A percentile compares a stretch with the other conserved stretches of the same genome.
phyloP scores from a whole-genome alignment of 2,888 invertebrate genomes.

The Matsumyia berberina region DNA sequence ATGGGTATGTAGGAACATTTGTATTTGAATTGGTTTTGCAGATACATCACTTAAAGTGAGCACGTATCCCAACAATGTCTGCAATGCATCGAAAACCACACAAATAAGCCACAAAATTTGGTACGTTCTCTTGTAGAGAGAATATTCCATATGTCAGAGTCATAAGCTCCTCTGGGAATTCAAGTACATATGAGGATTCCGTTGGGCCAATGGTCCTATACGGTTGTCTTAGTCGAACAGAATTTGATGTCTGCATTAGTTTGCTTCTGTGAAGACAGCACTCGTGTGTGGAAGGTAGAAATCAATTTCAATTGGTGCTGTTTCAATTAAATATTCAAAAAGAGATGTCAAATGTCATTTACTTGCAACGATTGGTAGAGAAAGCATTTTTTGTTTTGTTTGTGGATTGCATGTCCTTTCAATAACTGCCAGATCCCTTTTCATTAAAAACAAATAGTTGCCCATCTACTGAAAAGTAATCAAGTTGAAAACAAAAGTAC shows the following conservation, averaged over 20 bases:
- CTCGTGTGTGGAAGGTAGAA: not conserved
- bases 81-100: constrained; percentile 9
- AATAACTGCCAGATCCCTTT: too few species aligned
- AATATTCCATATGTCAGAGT: constrained; percentile 9
- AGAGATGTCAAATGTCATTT: not conserved
- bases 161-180: not conserved
- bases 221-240: not conserved
- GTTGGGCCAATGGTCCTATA: not conserved
- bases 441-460: too few species aligned
- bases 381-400: too few species aligned
- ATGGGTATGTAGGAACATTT: not conserved
- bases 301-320: constrained; percentile 12
- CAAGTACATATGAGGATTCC: not conserved
- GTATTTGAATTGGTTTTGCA: not conserved
- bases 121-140: constrained; percentile 7
- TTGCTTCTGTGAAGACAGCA: constrained; percentile 2
- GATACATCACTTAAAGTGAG: constrained; percentile 14
- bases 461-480: too few species aligned
- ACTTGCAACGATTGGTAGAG: too few species aligned
- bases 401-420: too few species aligned
- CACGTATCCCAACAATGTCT: constrained; percentile 5
- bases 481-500: too few species aligned
- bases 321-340: not conserved
- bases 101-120: constrained; percentile 3
- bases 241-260: constrained; percentile 31